Percentiles rank a stretch among this genome's conserved stretches.
phyloP scores from a whole-genome alignment of 2,797 vertebrate genomes.

The Sciurus vulgaris region DNA sequence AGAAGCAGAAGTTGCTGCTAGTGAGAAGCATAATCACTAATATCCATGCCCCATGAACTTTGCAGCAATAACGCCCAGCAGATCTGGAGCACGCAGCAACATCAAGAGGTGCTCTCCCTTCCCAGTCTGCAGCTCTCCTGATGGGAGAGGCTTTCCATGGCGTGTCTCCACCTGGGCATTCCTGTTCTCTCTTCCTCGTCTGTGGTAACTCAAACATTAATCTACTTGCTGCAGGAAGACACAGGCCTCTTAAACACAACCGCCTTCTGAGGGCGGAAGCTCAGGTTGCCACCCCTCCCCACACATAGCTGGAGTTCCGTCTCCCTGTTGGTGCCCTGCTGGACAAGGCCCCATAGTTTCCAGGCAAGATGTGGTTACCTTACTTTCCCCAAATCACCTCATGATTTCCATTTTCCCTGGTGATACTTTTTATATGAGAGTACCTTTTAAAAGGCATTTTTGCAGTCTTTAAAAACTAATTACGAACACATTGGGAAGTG shows the following conservation, averaged over 20 bases:
- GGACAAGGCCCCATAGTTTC: neutral
- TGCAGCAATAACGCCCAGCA: neutral
- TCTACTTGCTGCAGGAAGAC: neutral
- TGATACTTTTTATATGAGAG: neutral
- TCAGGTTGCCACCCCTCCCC: accelerated
- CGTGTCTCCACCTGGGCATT: accelerated
- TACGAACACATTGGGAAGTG: neutral
- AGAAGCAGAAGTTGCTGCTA: neutral
- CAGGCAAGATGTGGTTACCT: neutral
- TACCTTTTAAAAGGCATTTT: slow-evolving; percentile 58
- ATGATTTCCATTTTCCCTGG: slow-evolving; percentile 20
- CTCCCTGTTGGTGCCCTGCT: neutral
- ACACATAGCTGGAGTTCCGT: neutral
- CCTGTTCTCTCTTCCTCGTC: neutral
- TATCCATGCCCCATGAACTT: neutral
- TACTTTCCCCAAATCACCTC: neutral
- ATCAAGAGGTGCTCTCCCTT: neutral
- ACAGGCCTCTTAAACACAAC: neutral
- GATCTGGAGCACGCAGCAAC: neutral
- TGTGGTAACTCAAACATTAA: too few relatives aligned
- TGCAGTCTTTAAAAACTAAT: slow-evolving; percentile 63
- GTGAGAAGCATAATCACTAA: neutral
- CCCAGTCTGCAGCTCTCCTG: neutral
- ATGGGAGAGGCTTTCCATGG: neutral
- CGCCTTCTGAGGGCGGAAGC: neutral